A percentile compares a stretch with the other conserved stretches of the same genome.
Conservation (phyloP, 2,113 vertebrate genomes). For the Heterocephalus glaber region DNA sequence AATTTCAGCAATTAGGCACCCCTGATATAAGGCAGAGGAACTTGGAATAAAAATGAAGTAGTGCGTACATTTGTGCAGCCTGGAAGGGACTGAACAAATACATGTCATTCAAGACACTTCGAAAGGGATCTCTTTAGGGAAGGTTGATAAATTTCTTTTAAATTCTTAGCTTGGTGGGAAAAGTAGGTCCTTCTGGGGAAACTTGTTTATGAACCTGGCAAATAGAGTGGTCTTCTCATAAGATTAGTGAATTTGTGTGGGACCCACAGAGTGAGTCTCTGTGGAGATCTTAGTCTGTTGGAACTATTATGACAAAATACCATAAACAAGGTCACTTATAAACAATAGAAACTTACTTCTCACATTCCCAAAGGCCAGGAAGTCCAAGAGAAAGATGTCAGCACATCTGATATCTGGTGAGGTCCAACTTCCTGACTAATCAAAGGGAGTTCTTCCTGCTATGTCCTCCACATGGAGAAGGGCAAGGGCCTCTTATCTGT, state of each 20-base stretch:
- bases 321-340: neutral
- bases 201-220: neutral
- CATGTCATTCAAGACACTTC: neutral
- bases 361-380: neutral
- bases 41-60: neutral
- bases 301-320: neutral
- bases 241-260: neutral
- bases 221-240: neutral
- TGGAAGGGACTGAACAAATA: neutral
- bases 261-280: neutral
- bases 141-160: neutral
- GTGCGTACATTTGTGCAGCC: neutral
- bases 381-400: neutral
- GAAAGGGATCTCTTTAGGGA: neutral
- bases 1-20: neutral
- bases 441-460: neutral
- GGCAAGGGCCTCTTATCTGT: neutral
- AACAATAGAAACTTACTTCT: neutral
- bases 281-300: neutral
- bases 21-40: neutral
- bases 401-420: neutral
- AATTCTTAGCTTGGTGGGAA: neutral
- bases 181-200: neutral
- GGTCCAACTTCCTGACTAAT: neutral
- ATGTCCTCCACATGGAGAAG: neutral